Base-by-base conservation (phyloP, 2,113 vertebrate species). In the Chloebia gouldiae region DNA sequence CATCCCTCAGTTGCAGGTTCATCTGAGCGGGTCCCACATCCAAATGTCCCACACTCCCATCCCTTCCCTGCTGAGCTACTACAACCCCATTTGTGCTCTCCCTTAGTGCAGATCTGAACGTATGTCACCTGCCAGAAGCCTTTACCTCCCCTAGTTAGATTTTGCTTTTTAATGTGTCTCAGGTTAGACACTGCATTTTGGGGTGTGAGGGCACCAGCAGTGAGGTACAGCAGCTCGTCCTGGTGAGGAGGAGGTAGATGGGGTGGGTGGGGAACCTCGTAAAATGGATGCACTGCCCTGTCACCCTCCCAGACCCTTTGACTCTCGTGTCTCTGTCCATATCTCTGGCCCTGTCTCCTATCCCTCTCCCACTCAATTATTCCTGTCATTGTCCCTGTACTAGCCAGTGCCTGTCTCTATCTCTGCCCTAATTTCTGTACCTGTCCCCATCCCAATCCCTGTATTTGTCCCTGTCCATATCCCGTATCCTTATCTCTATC, bases 1-100 rank as follows among this genome's bases (percentile, higher is more conserved):
- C 20, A 2, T 24, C 47, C 27, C 24, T 31, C 2, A 11, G 66
- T n/a, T 24, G 27, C 18, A 12, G 4, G 39, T 37, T 68, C 2
- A 0, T 25, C 13, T 10, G 6, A 47, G 21, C 0, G 0, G 30
- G 15, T 28, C 2, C 10, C 0, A 0, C 9, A 19, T 21, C 40
- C 1, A 2, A 17, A 53, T 2, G 7, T n/a, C 40, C 42, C 71
- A 21, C 24, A 2, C 35, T 31, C 28, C 17, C 23, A 20, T 7
- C n/a, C 25, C 7, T 28, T 54, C 56, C n/a, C 9, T 19, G 16
- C 13, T 9, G 9, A 23, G 42, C 19, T 42, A 21, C 35, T 3
- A 20, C 40, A 25, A 2, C 27, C 42, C 7, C 2, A 2, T 37
- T n/a, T 5, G 14, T 25, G 33, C 45, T 35, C 30, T 22, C 17